Evolutionary conservation across 23 tunicate genomes (phyloP).

Genomic region (Styela plicata): DNA sequence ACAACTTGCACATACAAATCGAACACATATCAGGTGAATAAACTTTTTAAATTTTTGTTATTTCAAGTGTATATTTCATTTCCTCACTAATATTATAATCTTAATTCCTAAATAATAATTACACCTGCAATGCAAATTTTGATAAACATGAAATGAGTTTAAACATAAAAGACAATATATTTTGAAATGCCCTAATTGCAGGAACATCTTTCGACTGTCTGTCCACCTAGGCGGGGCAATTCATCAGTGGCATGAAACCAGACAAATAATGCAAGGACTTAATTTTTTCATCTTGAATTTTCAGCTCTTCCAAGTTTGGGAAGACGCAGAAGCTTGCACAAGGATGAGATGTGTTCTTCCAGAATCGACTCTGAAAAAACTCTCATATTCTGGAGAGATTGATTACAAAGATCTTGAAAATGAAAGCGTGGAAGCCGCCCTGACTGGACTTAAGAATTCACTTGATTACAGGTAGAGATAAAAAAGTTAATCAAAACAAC

Average conservation of each 20-base stretch:
- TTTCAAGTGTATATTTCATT: neutral
- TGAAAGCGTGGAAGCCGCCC: neutral
- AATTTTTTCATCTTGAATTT: no score
- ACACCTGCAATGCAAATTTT: no score
- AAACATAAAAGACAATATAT: no score
- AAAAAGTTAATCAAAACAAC: no score
- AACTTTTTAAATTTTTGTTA: neutral
- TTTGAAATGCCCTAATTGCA: no score
- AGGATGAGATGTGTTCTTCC: conserved; percentile 59
- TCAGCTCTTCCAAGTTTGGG: conserved; percentile 50
- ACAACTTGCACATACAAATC: conserved; percentile 28
- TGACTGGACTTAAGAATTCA: neutral
- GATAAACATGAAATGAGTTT: no score
- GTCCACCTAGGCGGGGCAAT: no score
- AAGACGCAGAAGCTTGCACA: conserved; percentile 37
- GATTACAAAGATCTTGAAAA: conserved; percentile 10
- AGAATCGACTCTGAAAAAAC: conserved; percentile 6
- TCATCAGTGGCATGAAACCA: no score
- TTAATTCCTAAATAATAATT: no score
- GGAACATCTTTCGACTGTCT: no score
- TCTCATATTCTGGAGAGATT: conserved; percentile 6
- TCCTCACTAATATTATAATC: no score
- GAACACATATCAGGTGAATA: conserved; percentile 2
- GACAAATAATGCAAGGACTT: no score
- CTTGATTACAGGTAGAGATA: conserved; percentile 19